Base-by-base conservation (phyloP, 2,888 invertebrate species). In the Acholoe squamosa region DNA sequence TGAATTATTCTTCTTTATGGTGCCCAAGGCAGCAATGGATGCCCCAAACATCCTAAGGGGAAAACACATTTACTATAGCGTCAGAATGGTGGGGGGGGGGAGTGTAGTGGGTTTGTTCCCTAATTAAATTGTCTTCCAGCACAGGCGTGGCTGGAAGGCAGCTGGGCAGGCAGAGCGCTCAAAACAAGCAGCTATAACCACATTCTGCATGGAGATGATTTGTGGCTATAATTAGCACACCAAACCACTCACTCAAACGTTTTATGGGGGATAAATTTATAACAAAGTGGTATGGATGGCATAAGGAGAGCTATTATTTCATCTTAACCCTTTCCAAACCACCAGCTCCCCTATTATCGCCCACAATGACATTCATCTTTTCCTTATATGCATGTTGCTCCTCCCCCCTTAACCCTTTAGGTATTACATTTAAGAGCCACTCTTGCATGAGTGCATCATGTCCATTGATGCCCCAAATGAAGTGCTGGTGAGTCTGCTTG, bases 121-220 rank as follows among this genome's bases (percentile, higher is more conserved):
- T 61, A 61, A 61, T 61, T 61, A n/a, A 61, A 61, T 61, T 61
- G 61, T 61, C n/a, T 61, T 19, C 61, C 19, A 61, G 14, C 61
- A 19, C 22, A 61, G 61, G 19, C 61, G 19, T 61, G 61, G 61
- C 19, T 3, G n/a, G n/a, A n/a, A n/a, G n/a, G n/a, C n/a, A n/a
- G n/a, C n/a, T n/a, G n/a, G n/a, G n/a, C n/a, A n/a, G 3, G 61
- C 22, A 14, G 61, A 7, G 3, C 12, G 61, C 61, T n/a, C 19
- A n/a, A 61, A 61, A n/a, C 22, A n/a, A n/a, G n/a, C 12, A 0
- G 61, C 61, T 61, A 7, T 61, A 61, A 61, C 61, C 61, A 19
- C 12, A 61, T 61, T 61, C 22, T 61, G 61, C 19, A 61, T 61
- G 61, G 61, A 61, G 61, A 71, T 71, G 71, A 71, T 71, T 71